These are phyloP conservation scores for Barypeithes pellucidus DNA, from an alignment of 2,888 invertebrate species.

Conservation along the genomic window DNA sequence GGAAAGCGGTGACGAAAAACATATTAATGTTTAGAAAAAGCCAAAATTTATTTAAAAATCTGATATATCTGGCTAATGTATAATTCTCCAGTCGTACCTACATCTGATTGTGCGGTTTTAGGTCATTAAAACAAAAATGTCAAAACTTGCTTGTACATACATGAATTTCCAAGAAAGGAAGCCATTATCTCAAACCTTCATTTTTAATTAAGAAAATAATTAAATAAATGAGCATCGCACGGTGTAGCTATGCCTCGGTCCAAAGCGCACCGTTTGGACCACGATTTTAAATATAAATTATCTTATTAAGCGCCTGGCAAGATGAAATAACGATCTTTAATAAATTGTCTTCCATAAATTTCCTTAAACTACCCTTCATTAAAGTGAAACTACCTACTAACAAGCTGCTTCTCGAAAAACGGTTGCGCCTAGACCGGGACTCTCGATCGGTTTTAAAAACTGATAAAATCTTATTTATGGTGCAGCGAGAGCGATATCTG, in stretches of 20 bases:
- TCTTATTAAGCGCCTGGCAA: slow-evolving; percentile 47
- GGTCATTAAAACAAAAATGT: slow-evolving; percentile 17
- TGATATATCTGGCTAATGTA: not conserved
- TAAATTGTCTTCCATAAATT: slow-evolving; percentile 51
- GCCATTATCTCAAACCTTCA: slow-evolving; percentile 41
- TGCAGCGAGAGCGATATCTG: slow-evolving; percentile 18
- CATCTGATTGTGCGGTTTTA: slow-evolving; percentile 13
- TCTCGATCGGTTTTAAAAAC: slow-evolving; percentile 50
- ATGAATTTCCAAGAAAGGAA: slow-evolving; percentile 41
- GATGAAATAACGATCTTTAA: slow-evolving; percentile 52
- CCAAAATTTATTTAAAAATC: no score
- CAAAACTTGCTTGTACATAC: slow-evolving; percentile 24
- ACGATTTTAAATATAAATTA: slow-evolving; percentile 54
- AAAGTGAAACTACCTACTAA: slow-evolving; percentile 49
- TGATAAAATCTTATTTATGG: slow-evolving; percentile 50
- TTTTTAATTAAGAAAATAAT: slow-evolving; percentile 52
- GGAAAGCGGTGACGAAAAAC: no score
- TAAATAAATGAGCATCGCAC: slow-evolving; percentile 47
- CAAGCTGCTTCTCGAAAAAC: slow-evolving; percentile 47
- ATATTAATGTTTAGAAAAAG: no score
- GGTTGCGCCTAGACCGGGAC: slow-evolving; percentile 37
- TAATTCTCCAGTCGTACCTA: not conserved
- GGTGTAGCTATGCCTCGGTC: slow-evolving; percentile 32
- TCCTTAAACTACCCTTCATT: slow-evolving; percentile 51
- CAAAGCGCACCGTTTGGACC: slow-evolving; percentile 25